Base-by-base conservation (phyloP, 2,113 vertebrate genomes). In the Gnathonemus longibarbis region DNA sequence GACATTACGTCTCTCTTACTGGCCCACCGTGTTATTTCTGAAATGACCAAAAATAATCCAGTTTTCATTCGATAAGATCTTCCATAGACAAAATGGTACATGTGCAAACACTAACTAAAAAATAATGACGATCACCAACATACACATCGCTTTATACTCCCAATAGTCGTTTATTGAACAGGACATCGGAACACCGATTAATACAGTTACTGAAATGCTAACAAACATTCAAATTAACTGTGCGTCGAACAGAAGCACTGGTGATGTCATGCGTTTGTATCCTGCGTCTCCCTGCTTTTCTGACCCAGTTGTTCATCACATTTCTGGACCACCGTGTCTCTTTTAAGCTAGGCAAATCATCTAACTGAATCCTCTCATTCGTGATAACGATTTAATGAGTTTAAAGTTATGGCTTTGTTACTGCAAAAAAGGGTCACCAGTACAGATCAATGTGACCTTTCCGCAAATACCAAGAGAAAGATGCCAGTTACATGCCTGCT, bases 231-330 rank as follows among this genome's bases (percentile, higher is more conserved):
- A 84, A 85, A 89, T 52, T 1, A 77, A 91, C 94, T 45, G 91
- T 92, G 87, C 88, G 70, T 56, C n/a, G 0, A 2, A 0, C 1
- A 1, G 0, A 13, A 35, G n/a, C 17, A 17, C 56, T 86, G 90
- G 31, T 89, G 90, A 91, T 88, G 90, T 91, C 90, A 91, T 91
- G 56, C 88, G 90, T 89, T 91, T 91, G 83, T 66, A 89, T 89
- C 85, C 88, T 53, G 80, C 88, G 83, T 74, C 83, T 70, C 56
- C 53, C 42, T 31, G 56, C 84, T 77, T 53, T 90, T 77, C 66
- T 90, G 89, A 90, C 89, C 89, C 66, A 88, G 19, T 90, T 88
- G 52, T 27, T 85, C 6, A n/a, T 48, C 58, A 42, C 89, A 80
- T 27, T 56, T 48, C 21, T 58, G 74, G 42, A 84, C 70, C 70